These are phyloP conservation scores for Diplazon laetatorius DNA, from an alignment of 2,888 invertebrate species.

Conservation along the genomic window DNA sequence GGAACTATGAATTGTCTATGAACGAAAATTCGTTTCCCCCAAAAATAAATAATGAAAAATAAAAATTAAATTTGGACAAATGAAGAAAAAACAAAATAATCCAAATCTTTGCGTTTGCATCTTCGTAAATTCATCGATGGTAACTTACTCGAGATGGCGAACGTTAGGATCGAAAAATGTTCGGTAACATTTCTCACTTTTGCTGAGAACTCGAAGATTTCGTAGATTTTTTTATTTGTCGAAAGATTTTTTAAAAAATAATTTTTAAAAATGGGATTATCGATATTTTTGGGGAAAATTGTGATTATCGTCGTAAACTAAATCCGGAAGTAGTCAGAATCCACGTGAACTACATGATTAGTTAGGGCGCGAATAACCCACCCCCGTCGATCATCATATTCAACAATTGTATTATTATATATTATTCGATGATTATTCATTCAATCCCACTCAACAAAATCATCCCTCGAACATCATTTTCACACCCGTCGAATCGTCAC, in stretches of 20 bases:
- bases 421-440: too few relatives aligned
- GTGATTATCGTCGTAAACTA: too few relatives aligned
- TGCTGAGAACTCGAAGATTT: neutral
- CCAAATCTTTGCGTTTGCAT: slow-evolving; percentile 37
- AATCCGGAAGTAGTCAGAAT: too few relatives aligned
- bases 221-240: neutral
- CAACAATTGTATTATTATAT: too few relatives aligned
- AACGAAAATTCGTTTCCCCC: too few relatives aligned
- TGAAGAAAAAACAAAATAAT: neutral
- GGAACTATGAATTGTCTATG: too few relatives aligned
- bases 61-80: too few relatives aligned
- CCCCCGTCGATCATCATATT: too few relatives aligned
- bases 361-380: slow-evolving; percentile 4
- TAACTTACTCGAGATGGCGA: slow-evolving; percentile 32
- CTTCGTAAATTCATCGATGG: neutral
- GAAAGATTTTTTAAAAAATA: slow-evolving; percentile 1
- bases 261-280: neutral
- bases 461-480: too few relatives aligned
- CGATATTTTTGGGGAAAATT: too few relatives aligned
- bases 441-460: neutral
- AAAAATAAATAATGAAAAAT: too few relatives aligned
- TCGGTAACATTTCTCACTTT: neutral
- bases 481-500: too few relatives aligned
- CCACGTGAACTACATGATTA: slow-evolving; percentile 10
- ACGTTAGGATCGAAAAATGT: neutral